A percentile compares a stretch with the other conserved stretches of the same genome.
Evolutionary conservation across 2,888 invertebrate species (phyloP).

Genomic region (Colletes collaris): DNA sequence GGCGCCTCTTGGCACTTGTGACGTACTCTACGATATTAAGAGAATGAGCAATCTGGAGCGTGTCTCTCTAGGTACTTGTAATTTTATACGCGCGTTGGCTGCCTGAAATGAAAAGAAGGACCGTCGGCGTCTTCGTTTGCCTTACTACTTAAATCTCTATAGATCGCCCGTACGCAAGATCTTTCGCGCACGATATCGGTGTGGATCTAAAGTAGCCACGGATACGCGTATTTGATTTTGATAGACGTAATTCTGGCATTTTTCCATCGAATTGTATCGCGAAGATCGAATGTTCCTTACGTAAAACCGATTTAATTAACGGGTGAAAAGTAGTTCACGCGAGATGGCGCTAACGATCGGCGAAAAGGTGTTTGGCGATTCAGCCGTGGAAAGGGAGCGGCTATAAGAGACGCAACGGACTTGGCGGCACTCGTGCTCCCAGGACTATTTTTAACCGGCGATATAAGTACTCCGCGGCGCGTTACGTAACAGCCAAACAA

Average conservation of each 20-base stretch:
- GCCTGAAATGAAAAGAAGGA: background rate
- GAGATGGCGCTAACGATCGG: slow-evolving; percentile 6
- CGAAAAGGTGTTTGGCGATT: slow-evolving; percentile 54
- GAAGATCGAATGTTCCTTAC: too few relatives aligned
- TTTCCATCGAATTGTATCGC: too few relatives aligned
- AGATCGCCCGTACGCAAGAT: too few relatives aligned
- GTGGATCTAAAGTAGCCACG: too few relatives aligned
- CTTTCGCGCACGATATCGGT: too few relatives aligned
- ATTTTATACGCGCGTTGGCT: slow-evolving; percentile 19
- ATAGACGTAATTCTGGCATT: too few relatives aligned
- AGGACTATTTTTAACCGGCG: slow-evolving; percentile 75
- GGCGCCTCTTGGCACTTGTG: slow-evolving; percentile 61
- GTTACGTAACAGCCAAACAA: slow-evolving; percentile 79
- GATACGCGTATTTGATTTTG: too few relatives aligned
- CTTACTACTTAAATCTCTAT: too few relatives aligned
- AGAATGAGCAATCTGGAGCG: slow-evolving; percentile 54
- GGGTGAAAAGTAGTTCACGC: background rate
- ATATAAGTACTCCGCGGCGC: slow-evolving; percentile 74
- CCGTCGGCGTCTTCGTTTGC: too few relatives aligned
- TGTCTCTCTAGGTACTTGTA: slow-evolving; percentile 29
- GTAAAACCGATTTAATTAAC: background rate
- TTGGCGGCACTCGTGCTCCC: slow-evolving; percentile 69
- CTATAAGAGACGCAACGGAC: slow-evolving; percentile 64
- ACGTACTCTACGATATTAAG: slow-evolving; percentile 59
- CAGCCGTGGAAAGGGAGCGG: slow-evolving; percentile 59